Base-by-base conservation (phyloP, 2,888 invertebrate species). In the Merodon equestris region DNA sequence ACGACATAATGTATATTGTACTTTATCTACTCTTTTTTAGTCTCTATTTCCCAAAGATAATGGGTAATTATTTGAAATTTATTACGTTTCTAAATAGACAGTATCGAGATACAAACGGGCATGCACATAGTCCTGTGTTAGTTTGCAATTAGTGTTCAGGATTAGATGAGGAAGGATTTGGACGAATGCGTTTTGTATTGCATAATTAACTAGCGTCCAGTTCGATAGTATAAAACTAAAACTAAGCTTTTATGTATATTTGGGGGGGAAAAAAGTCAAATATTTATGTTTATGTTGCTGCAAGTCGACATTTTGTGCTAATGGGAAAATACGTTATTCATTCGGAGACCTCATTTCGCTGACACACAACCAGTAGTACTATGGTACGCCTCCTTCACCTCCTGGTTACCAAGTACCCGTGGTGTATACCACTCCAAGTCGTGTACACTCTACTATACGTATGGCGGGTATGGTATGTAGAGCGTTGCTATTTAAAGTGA, bases 41-140 rank as follows among this genome's bases (percentile, higher is more conserved):
- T 27, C 17, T 45, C 50, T 56, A 27, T 57, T n/a, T n/a, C n/a
- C 64, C 60, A 66, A 74, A 70, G 79, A 84, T 86, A 86, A 86
- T 87, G 86, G 86, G 87, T 86, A 87, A 87, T 87, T 87, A 87
- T 86, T 85, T 85, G 75, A 86, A 87, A 88, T 87, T 87, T 88
- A 87, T 88, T 86, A 83, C 85, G 83, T 53, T 83, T 85, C 83
- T 83, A 83, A 85, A 84, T 84, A 84, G 84, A 83, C 54, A 53
- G 50, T 40, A 63, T 63, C 68, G 15, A 53, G 47, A 60, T 38
- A 34, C 42, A 64, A 57, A 18, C 42, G 47, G n/a, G 9, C 44
- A 5, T 12, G n/a, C 12, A 15, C 10, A 15, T 45, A 42, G 2
- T 40, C 40, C 2, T 45, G 42, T 45, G 13, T 27, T 10, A 9